These are phyloP conservation scores for Rhabdomys pumilio DNA, from an alignment of 2,797 vertebrate species.

Conservation along the genomic window DNA sequence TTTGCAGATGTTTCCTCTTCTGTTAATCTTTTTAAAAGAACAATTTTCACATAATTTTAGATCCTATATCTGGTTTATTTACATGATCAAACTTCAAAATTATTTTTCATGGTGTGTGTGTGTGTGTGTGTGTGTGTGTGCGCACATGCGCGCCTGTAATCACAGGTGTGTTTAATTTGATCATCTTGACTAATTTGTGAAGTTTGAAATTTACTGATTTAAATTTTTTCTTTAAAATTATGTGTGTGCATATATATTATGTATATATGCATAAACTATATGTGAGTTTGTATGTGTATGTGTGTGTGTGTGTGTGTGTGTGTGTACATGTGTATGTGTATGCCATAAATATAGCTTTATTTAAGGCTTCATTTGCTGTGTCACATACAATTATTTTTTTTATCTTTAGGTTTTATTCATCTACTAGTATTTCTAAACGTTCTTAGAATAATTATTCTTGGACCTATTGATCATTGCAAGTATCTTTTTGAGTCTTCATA, in stretches of 20 bases:
- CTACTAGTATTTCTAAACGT: neutral
- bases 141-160: no score
- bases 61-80: neutral
- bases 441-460: neutral
- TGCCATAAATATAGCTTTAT: neutral
- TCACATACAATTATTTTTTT: neutral
- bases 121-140: no score
- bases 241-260: no score
- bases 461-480: neutral
- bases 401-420: neutral
- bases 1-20: neutral
- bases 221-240: neutral
- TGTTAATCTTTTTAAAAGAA: neutral
- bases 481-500: neutral
- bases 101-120: neutral
- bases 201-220: neutral
- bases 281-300: no score
- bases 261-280: neutral
- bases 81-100: neutral
- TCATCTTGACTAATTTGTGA: neutral
- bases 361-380: neutral
- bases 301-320: no score
- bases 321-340: no score
- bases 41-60: neutral
- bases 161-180: neutral